phyloP scores from a whole-genome alignment of 2,888 invertebrate genomes.

The Tetragonisca angustula region DNA sequence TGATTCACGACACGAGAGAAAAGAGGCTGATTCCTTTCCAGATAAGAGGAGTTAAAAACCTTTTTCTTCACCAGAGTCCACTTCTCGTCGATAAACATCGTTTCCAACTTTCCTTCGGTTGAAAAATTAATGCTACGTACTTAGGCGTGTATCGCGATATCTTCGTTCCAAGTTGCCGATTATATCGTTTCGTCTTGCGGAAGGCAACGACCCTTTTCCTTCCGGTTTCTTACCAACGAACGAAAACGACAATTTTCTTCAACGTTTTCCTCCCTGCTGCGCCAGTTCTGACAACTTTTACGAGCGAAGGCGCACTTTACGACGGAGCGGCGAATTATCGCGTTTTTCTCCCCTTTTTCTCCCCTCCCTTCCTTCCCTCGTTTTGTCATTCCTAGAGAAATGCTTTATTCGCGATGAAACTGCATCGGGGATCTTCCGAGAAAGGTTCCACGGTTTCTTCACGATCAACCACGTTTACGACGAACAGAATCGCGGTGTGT shows the following conservation, averaged over 20 bases:
- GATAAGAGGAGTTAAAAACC: neutral
- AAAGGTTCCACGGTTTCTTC: neutral
- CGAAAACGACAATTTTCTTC: neutral
- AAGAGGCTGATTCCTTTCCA: neutral
- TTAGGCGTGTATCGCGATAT: neutral
- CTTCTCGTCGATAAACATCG: neutral
- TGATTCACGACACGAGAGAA: neutral
- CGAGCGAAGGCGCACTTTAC: constrained; percentile 13
- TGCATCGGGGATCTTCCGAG: constrained; percentile 11
- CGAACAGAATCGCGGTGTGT: neutral
- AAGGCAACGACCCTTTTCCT: neutral
- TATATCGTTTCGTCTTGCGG: neutral
- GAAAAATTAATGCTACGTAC: neutral
- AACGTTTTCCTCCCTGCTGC: neutral
- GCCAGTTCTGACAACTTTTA: neutral
- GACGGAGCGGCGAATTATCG: constrained; percentile 11
- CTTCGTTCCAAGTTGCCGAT: constrained; percentile 3
- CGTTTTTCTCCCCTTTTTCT: neutral
- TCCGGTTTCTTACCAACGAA: neutral
- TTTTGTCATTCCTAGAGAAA: constrained; percentile 16
- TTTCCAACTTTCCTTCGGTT: neutral
- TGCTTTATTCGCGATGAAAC: constrained; percentile 14
- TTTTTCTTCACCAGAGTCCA: neutral
- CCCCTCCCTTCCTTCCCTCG: neutral
- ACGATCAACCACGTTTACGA: constrained; percentile 5